These are phyloP conservation scores for Haliclystus octoradiatus DNA, from an alignment of 30 jellyfish, hydroid and myxozoan genomes.

Conservation along the genomic window DNA sequence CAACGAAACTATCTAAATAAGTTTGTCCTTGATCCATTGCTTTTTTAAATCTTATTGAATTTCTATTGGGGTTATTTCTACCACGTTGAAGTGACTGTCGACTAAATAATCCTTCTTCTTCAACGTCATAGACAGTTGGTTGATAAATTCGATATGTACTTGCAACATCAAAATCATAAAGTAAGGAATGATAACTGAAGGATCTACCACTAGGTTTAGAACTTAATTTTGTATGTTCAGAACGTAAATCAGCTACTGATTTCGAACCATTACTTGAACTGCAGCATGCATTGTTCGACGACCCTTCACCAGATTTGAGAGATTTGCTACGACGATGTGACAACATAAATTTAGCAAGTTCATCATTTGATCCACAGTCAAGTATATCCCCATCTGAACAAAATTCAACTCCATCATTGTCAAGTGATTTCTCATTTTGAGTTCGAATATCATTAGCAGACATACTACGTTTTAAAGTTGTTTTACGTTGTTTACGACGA, in stretches of 20 bases:
- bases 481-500: not conserved
- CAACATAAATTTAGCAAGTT: not conserved
- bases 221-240: not conserved
- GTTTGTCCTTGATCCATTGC: not conserved
- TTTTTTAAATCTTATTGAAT: not conserved
- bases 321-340: not conserved
- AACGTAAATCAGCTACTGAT: not conserved
- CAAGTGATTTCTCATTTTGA: not conserved
- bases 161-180: slow-evolving; percentile 78
- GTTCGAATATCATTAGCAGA: not conserved
- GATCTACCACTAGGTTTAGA: slow-evolving; percentile 17
- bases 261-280: not conserved
- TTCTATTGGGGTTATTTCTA: not conserved
- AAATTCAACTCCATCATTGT: not conserved
- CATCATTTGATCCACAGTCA: not conserved
- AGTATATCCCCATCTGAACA: not conserved
- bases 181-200: slow-evolving; percentile 62
- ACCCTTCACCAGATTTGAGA: too few relatives aligned
- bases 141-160: slow-evolving; percentile 72
- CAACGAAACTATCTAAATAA: not conserved
- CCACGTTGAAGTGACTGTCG: not conserved
- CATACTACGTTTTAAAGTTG: not conserved
- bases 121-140: slow-evolving; percentile 86
- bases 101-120: slow-evolving; percentile 20
- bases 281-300: too few relatives aligned